Evolutionary conservation across 2,113 vertebrate genomes (phyloP).

Genomic region (Dendrocopos noguchii): DNA sequence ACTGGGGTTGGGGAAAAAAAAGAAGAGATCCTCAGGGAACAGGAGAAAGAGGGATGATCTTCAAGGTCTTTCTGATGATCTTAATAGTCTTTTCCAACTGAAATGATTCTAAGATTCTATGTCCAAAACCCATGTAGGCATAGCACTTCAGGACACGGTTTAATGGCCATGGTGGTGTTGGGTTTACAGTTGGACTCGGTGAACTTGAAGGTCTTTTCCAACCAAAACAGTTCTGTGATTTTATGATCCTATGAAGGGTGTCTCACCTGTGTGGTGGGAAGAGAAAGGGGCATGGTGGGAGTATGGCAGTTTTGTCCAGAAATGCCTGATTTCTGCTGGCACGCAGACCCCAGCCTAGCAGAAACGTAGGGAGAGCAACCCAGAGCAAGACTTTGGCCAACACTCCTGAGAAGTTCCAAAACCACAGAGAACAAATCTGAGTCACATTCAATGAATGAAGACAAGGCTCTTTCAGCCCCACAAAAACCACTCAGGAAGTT

Average conservation of each 20-base stretch:
- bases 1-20: background rate
- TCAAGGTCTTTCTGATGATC: no score
- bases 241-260: no score
- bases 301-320: background rate
- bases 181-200: no score
- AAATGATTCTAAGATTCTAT: no score
- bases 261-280: background rate
- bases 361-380: accelerated
- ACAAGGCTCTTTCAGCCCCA: background rate
- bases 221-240: no score
- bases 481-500: background rate
- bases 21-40: background rate
- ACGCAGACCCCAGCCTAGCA: background rate
- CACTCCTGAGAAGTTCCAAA: background rate
- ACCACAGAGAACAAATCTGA: background rate
- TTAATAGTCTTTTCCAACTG: no score
- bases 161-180: no score
- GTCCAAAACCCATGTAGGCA: no score
- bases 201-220: no score
- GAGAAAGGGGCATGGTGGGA: background rate
- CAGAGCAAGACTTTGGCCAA: accelerated
- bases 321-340: background rate
- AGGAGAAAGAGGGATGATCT: background rate
- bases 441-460: accelerated
- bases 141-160: no score